Conservation (phyloP, 2,888 invertebrate species). For the Dynastes maya region DNA sequence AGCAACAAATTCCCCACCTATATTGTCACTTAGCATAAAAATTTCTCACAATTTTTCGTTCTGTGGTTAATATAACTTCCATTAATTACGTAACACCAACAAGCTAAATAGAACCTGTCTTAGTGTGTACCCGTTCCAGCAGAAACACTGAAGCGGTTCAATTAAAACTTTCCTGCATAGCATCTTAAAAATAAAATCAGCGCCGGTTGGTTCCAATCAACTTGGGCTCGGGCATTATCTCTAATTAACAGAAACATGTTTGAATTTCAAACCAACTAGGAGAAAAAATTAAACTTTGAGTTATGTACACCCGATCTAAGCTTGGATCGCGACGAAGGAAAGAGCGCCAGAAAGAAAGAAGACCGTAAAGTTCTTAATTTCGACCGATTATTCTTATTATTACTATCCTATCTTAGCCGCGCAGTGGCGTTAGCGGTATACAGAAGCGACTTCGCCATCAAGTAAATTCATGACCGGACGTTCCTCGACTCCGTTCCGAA, state of each 20-base stretch:
- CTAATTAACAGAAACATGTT: constrained; percentile 64
- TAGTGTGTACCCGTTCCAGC: constrained; percentile 24
- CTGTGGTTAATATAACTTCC: too few relatives aligned
- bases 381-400: constrained; percentile 70
- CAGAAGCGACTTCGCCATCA: constrained; percentile 56
- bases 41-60: too few relatives aligned
- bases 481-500: constrained; percentile 47
- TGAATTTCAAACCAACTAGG: constrained; percentile 55
- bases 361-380: constrained; percentile 68
- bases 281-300: constrained; percentile 58
- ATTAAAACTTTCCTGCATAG: constrained; percentile 40
- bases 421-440: constrained; percentile 59
- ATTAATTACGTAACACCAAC: too few relatives aligned
- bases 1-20: too few relatives aligned
- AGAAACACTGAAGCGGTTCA: constrained; percentile 29
- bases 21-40: too few relatives aligned
- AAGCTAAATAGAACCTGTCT: constrained; percentile 7
- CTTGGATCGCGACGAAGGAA: constrained; percentile 30
- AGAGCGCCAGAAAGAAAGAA: constrained; percentile 32
- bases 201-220: constrained; percentile 23
- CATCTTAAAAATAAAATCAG: constrained; percentile 23
- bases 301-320: constrained; percentile 57
- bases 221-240: constrained; percentile 59
- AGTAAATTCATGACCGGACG: constrained; percentile 63
- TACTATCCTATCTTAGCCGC: constrained; percentile 68